phyloP scores from a whole-genome alignment of 2,888 invertebrate genomes.

The Dryococelus australis region DNA sequence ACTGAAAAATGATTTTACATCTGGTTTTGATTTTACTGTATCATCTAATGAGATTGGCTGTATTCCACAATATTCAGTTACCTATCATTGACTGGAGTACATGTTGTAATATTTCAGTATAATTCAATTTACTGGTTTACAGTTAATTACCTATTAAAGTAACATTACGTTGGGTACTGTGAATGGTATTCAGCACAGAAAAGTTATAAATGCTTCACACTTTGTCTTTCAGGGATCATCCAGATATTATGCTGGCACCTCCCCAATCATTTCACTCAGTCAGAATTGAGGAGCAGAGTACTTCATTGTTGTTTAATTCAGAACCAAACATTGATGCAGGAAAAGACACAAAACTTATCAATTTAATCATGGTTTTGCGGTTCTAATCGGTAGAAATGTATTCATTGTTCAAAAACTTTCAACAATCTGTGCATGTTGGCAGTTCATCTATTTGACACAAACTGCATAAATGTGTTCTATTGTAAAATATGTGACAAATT shows the following conservation, averaged over 20 bases:
- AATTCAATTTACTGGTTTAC: no score
- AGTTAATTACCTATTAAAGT: background rate
- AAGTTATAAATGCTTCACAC: constrained; percentile 18
- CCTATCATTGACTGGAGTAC: no score
- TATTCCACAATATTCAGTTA: no score
- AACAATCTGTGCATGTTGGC: background rate
- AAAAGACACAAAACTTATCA: background rate
- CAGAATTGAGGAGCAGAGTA: background rate
- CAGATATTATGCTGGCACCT: constrained; percentile 25
- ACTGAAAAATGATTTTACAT: no score
- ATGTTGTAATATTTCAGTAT: no score
- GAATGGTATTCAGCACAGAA: background rate
- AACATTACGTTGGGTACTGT: background rate
- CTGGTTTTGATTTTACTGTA: no score
- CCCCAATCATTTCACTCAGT: constrained; percentile 35
- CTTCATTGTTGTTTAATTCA: background rate
- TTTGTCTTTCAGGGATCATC: constrained; percentile 41
- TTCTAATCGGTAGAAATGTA: background rate
- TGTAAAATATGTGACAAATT: constrained; percentile 30
- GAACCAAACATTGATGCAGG: background rate
- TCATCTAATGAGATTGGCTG: no score
- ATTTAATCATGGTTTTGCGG: background rate
- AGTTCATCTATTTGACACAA: constrained; percentile 28
- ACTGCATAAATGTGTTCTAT: constrained; percentile 6
- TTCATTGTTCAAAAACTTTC: background rate